Evolutionary conservation across 2,113 vertebrate species (phyloP).

Genomic region (Sinocyclocheilus maitianheensis): DNA sequence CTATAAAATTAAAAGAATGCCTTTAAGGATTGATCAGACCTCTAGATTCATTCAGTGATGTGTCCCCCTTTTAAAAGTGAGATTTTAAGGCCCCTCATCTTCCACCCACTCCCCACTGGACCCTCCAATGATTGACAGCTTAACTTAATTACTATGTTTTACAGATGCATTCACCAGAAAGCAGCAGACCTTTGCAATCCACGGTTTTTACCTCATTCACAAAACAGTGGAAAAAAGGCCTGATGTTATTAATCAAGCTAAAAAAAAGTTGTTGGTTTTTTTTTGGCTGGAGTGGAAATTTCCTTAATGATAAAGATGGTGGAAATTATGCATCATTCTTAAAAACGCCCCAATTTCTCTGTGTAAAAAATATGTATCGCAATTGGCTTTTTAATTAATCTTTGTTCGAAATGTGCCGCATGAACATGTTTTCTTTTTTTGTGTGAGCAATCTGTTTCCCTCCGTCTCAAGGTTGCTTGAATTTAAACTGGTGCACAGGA

Average conservation of each 20-base stretch:
- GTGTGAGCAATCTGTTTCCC: constrained; percentile 66
- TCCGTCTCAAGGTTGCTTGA: constrained; percentile 75
- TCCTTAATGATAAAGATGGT: constrained; percentile 63
- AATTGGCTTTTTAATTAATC: constrained; percentile 75
- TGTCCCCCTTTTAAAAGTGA: background rate
- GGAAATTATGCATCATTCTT: constrained; percentile 59
- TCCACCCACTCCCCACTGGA: background rate
- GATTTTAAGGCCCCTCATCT: constrained; percentile 11
- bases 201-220: constrained; percentile 59
- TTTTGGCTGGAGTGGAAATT: constrained; percentile 63
- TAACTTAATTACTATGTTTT: constrained; percentile 58
- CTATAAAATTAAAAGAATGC: background rate
- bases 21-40: background rate
- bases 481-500: constrained; percentile 71
- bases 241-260: constrained; percentile 28
- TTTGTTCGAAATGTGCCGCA: constrained; percentile 64
- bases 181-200: constrained; percentile 63
- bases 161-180: constrained; percentile 52
- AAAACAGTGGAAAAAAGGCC: constrained; percentile 26
- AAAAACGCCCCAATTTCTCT: constrained; percentile 67
- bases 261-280: constrained; percentile 51
- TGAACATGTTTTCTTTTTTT: constrained; percentile 62
- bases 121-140: constrained; percentile 48
- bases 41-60: background rate
- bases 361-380: constrained; percentile 68